Evolutionary conservation across 2,888 invertebrate species (phyloP).

Genomic region (Apocheima hispidaria): DNA sequence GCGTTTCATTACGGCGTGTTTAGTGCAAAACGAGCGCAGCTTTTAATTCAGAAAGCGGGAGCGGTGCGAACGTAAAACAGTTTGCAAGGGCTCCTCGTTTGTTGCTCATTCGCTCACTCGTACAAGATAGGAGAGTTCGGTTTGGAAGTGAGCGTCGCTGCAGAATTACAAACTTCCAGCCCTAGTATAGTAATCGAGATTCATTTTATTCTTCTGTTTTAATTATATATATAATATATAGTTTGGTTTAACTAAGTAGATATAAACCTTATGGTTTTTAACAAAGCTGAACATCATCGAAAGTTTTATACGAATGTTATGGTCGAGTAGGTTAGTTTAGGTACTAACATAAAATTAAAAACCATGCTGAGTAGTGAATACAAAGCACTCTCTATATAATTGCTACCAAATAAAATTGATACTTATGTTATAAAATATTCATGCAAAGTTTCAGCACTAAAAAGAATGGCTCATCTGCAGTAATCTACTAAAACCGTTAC

Average conservation of each 20-base stretch:
- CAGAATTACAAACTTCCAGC: slow-evolving; percentile 41
- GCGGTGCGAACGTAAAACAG: slow-evolving; percentile 71
- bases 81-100: slow-evolving; percentile 79
- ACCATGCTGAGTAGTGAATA: background rate
- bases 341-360: background rate
- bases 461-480: slow-evolving; percentile 14
- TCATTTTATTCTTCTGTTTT: slow-evolving; percentile 46
- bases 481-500: slow-evolving; percentile 33
- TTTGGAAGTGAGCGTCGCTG: slow-evolving; percentile 41
- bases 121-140: slow-evolving; percentile 54
- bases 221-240: slow-evolving; percentile 45
- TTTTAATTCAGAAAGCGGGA: slow-evolving; percentile 80
- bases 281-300: slow-evolving; percentile 4
- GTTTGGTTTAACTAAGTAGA: slow-evolving; percentile 6
- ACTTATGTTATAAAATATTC: background rate
- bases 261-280: slow-evolving; percentile 21
- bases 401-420: background rate
- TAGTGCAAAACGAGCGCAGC: slow-evolving; percentile 72
- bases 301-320: slow-evolving; percentile 1
- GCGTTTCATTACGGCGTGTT: slow-evolving; percentile 79
- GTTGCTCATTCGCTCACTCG: slow-evolving; percentile 78
- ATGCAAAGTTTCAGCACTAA: background rate
- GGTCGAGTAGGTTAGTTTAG: background rate
- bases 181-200: slow-evolving; percentile 54
- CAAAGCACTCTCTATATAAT: background rate